phyloP scores from a whole-genome alignment of 1,140 invertebrate genomes.

The Drosophila virilis region DNA sequence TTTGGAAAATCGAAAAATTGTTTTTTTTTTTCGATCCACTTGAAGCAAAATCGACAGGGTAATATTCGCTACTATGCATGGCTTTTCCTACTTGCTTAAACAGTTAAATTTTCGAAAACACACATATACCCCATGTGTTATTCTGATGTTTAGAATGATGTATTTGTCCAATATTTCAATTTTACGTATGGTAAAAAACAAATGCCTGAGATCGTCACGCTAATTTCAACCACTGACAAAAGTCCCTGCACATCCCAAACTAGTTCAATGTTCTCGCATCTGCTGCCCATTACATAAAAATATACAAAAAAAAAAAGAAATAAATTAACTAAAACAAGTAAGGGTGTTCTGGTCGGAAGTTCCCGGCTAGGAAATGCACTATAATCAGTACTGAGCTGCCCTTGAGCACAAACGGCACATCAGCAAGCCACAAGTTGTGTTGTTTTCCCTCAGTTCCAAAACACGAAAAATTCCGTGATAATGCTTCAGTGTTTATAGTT shows the following conservation, averaged over 20 bases:
- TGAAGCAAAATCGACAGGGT: no score
- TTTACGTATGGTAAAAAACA: neutral
- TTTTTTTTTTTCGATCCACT: no score
- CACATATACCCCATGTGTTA: neutral
- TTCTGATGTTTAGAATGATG: neutral
- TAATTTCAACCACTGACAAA: slow-evolving; percentile 42
- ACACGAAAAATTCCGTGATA: no score
- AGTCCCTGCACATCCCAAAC: slow-evolving; percentile 20
- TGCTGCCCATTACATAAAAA: slow-evolving; percentile 3
- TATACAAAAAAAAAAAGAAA: slow-evolving; percentile 4
- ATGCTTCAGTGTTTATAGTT: no score
- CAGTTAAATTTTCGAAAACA: neutral
- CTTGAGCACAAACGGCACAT: no score
- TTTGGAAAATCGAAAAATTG: no score
- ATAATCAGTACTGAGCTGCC: no score
- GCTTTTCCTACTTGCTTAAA: no score
- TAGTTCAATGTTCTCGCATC: slow-evolving; percentile 4
- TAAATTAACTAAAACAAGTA: slow-evolving; percentile 15
- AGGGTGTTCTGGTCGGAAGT: slow-evolving; percentile 9
- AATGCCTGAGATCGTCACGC: slow-evolving; percentile 52
- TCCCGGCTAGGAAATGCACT: no score
- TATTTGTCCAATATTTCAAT: neutral
- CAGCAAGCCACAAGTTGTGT: no score
- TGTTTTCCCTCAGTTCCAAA: no score
- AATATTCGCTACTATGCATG: no score